A percentile compares a stretch with the other conserved stretches of the same genome.
These are phyloP conservation scores for Trididemnum nubilum DNA, from an alignment of 23 tunicate genomes.

Conservation along the genomic window DNA sequence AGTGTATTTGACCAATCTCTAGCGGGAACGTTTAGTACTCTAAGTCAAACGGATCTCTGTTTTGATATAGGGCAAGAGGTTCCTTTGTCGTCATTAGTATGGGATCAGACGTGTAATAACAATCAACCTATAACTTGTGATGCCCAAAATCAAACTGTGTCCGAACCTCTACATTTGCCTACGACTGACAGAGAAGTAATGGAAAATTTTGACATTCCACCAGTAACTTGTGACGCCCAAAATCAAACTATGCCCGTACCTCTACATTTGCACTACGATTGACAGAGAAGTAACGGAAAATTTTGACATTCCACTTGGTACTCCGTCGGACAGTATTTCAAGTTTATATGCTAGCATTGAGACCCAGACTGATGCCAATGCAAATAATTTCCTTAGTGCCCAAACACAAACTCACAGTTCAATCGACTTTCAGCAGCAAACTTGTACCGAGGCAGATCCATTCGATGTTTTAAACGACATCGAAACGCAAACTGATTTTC, in stretches of 20 bases:
- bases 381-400: conserved; percentile 3
- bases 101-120: not conserved
- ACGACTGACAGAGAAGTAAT: no score
- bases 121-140: not conserved
- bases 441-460: not conserved
- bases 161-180: not conserved
- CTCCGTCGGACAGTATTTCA: not conserved
- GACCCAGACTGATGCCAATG: not conserved
- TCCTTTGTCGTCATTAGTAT: not conserved
- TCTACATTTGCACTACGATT: not conserved
- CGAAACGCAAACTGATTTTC: conserved; percentile 7
- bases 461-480: conserved; percentile 21
- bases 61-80: not conserved
- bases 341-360: not conserved
- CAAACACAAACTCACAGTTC: not conserved
- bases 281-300: no score
- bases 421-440: not conserved
- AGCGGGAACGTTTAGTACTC: not conserved
- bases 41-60: conserved; percentile 9
- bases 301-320: not conserved
- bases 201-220: not conserved
- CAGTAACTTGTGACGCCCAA: not conserved
- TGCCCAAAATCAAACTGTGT: conserved; percentile 8
- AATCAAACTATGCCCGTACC: not conserved
- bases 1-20: not conserved